Conservation (phyloP, 2,797 vertebrate genomes). For the Eulemur coronatus region DNA sequence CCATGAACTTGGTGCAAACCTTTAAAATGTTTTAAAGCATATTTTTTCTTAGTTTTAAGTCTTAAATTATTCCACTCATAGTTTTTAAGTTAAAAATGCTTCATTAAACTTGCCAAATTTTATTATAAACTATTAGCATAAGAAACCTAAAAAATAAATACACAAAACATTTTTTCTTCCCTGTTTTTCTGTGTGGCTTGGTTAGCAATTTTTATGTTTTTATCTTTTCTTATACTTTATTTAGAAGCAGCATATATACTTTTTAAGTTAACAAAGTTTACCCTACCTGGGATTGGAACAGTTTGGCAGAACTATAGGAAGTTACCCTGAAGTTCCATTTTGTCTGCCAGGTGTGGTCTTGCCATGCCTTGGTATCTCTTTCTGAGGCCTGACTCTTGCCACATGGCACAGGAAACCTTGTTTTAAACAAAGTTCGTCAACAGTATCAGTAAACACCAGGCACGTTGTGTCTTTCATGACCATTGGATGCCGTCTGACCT, state of each 20-base stretch:
- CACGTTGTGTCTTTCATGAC: neutral
- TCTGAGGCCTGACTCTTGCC: neutral
- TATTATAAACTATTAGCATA: neutral
- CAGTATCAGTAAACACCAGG: neutral
- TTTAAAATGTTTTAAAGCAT: constrained; percentile 36
- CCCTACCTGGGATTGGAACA: neutral
- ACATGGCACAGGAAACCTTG: neutral
- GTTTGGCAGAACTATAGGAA: neutral
- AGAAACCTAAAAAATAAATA: neutral
- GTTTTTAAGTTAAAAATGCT: neutral
- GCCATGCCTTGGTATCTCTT: neutral
- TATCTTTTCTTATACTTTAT: neutral
- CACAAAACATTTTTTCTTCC: neutral
- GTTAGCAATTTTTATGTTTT: neutral
- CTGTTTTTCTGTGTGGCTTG: neutral
- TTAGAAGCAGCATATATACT: neutral
- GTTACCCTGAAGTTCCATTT: neutral
- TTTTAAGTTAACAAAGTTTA: neutral
- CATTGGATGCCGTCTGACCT: neutral
- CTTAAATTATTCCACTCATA: neutral
- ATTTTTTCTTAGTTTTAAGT: constrained; percentile 30
- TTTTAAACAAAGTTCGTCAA: neutral
- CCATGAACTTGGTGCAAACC: constrained; percentile 17
- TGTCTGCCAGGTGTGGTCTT: neutral
- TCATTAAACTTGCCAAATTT: neutral